Percentiles rank a stretch among this genome's conserved stretches.
phyloP scores from a whole-genome alignment of 1,140 invertebrate species.

The Polyergus mexicanus region DNA sequence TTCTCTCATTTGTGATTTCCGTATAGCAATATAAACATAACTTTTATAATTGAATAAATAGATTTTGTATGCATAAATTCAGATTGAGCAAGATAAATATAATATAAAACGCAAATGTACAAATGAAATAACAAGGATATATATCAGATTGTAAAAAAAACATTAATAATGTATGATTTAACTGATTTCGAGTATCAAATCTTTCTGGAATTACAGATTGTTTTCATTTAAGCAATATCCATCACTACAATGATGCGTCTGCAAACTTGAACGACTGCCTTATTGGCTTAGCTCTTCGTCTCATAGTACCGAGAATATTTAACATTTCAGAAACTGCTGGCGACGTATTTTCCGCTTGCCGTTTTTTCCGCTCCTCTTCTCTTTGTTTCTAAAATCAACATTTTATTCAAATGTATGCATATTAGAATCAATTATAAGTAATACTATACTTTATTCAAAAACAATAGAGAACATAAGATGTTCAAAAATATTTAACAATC shows the following conservation, averaged over 20 bases:
- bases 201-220: constrained; percentile 23
- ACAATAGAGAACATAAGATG: not conserved
- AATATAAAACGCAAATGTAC: constrained; percentile 14
- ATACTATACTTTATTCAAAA: not conserved
- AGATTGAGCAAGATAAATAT: constrained; percentile 42
- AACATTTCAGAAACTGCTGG: constrained; percentile 91
- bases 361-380: constrained; percentile 87
- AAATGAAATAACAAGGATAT: constrained; percentile 4
- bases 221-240: constrained; percentile 1
- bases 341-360: constrained; percentile 86
- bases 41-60: constrained; percentile 65
- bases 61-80: constrained; percentile 26
- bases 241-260: constrained; percentile 70
- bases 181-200: not conserved
- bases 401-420: constrained; percentile 1
- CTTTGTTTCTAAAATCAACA: constrained; percentile 82
- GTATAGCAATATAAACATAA: constrained; percentile 52
- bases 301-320: constrained; percentile 90
- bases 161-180: constrained; percentile 14
- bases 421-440: constrained; percentile 7
- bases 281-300: constrained; percentile 86
- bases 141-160: not conserved
- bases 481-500: not conserved
- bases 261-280: constrained; percentile 78
- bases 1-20: constrained; percentile 12